Conservation (phyloP, 2,113 vertebrate species). For the Pelusios castaneus region DNA sequence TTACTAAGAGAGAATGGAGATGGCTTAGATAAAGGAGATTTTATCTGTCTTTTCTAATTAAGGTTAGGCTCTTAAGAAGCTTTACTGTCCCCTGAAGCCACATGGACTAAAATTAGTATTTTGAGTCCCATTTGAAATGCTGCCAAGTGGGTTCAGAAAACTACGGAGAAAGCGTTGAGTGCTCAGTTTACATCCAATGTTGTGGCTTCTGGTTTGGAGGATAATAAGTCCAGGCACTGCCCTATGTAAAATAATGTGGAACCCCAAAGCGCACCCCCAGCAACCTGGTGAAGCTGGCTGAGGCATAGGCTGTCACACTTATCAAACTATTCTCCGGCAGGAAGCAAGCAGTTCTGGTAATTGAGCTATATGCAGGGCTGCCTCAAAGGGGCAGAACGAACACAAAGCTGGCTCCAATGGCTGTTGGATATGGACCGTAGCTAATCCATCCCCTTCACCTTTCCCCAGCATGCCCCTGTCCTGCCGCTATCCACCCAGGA, state of each 20-base stretch:
- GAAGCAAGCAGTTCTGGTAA: background rate
- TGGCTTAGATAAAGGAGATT: constrained; percentile 73
- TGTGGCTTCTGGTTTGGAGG: constrained; percentile 21
- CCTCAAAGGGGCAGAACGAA: background rate
- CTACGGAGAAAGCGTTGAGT: background rate
- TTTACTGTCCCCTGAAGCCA: constrained; percentile 61
- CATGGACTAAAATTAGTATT: constrained; percentile 59
- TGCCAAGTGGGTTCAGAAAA: constrained; percentile 45
- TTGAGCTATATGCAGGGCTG: background rate
- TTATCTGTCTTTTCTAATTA: constrained; percentile 68
- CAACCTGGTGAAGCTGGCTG: background rate
- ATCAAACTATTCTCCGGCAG: background rate
- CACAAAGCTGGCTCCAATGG: background rate
- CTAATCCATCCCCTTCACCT: background rate
- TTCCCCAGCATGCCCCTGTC: background rate
- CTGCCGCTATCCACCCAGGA: background rate
- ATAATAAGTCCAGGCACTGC: background rate
- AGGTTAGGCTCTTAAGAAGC: constrained; percentile 65
- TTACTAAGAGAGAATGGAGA: constrained; percentile 51
- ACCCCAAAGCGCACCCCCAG: background rate
- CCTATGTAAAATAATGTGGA: constrained; percentile 1
- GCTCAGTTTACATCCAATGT: background rate
- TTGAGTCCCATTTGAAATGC: constrained; percentile 51
- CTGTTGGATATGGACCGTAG: background rate
- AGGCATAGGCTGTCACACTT: background rate